phyloP scores from a whole-genome alignment of 2,113 vertebrate species.

The Typhlomys cinereus region DNA sequence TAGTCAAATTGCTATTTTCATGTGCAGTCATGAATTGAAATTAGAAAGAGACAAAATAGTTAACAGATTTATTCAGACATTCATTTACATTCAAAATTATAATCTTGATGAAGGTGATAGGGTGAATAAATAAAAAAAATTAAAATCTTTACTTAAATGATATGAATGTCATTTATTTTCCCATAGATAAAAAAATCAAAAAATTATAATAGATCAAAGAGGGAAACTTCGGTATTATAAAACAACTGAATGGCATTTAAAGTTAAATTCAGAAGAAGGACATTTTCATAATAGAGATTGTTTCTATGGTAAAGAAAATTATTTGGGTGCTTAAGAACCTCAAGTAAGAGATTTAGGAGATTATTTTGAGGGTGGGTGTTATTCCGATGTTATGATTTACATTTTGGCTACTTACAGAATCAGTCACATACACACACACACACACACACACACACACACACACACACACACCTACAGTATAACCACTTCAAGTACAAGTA shows the following conservation, averaged over 20 bases:
- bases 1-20: neutral
- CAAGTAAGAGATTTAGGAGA: neutral
- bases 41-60: neutral
- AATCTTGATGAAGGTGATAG: neutral
- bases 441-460: neutral
- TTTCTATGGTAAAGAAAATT: neutral
- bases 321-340: neutral
- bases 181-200: neutral
- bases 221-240: neutral
- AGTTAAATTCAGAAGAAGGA: neutral
- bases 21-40: neutral
- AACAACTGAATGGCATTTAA: neutral
- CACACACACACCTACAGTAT: neutral
- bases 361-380: constrained; percentile 26
- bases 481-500: neutral
- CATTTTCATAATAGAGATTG: neutral
- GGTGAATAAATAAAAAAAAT: neutral
- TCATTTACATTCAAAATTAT: neutral
- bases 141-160: neutral
- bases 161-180: neutral
- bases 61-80: neutral
- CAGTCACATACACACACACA: neutral
- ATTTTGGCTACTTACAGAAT: constrained; percentile 47
- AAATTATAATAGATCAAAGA: neutral
- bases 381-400: constrained; percentile 15